phyloP scores from a whole-genome alignment of 2,113 vertebrate genomes.

The Caretta caretta region DNA sequence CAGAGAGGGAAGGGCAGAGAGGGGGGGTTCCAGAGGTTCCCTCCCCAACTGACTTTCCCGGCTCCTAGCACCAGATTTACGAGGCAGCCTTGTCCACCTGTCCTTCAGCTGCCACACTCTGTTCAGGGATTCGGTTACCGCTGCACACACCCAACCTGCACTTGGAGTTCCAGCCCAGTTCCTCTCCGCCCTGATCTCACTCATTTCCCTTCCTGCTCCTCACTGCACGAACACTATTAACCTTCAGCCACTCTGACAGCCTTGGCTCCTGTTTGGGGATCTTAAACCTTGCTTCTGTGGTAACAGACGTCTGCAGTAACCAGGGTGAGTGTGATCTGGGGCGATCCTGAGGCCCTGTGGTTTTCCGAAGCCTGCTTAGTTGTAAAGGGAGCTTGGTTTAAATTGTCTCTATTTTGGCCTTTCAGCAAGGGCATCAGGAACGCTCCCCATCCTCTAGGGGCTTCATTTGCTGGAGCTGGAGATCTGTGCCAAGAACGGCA shows the following conservation, averaged over 20 bases:
- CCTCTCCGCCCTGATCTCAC: neutral
- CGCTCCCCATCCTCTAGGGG: neutral
- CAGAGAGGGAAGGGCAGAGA: accelerated
- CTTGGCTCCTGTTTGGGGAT: accelerated
- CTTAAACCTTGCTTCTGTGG: neutral
- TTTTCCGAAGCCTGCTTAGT: neutral
- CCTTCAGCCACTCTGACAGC: neutral
- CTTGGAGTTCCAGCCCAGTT: neutral
- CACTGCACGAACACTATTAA: accelerated
- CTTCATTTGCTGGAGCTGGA: accelerated
- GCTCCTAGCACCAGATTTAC: neutral
- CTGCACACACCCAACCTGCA: neutral
- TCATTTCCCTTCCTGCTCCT: accelerated
- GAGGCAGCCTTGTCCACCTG: too few relatives aligned
- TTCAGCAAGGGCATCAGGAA: neutral
- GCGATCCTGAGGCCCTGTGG: accelerated
- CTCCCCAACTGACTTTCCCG: neutral
- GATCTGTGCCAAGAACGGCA: neutral
- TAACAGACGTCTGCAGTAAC: neutral
- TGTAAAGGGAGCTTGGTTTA: neutral
- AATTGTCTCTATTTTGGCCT: neutral
- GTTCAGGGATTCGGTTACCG: neutral
- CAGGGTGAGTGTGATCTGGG: accelerated
- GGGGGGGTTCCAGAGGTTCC: neutral
- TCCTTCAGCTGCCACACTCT: neutral